Evolutionary conservation across 2,797 vertebrate species (phyloP), one percentile per base, ranked within the genome.

Genomic region (Rhinichthys osculus): DNA sequence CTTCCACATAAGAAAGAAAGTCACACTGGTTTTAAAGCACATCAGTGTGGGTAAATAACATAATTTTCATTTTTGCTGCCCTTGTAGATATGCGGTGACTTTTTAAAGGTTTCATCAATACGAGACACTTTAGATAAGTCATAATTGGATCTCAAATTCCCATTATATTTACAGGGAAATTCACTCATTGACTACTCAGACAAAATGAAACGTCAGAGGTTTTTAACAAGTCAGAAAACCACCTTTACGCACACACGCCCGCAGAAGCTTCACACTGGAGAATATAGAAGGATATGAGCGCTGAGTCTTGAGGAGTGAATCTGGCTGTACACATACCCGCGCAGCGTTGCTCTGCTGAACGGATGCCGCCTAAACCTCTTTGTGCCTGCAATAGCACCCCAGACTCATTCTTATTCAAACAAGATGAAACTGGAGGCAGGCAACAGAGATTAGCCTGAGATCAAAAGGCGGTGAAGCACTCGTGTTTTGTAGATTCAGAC

Each of bases 361-460:
- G 88, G 66, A 92, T 88, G 64, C 88, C 87, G 89, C 93, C 93
- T 94, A 93, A 94, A 95, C 90, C 93, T 95, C 93, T 94, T 91
- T 93, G 93, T 94, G 94, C 93, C 93, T 93, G 88, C 91, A 93
- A 94, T 92, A 95, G 93, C 93, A 92, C 76, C 91, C 85, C 92
- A 92, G 83, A 94, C 93, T 94, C 94, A 94, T 95, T 95, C 92
- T 93, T 94, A 95, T 94, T 95, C 94, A 95, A 94, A 95, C 94
- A 91, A 91, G 93, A 95, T 95, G 94, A 94, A 93, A 95, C 93
- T 93, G 94, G 94, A 95, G 92, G 93, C 93, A 95, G 94, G 94
- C 93, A 93, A 94, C 94, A 92, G 92, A 95, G 94, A 96, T 95
- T 94, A 96, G 93, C 93, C 87, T 86, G 91, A 96, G 94, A 95